Base-by-base conservation (phyloP, 2,113 vertebrate genomes). In the Cochlearius cochlearius region DNA sequence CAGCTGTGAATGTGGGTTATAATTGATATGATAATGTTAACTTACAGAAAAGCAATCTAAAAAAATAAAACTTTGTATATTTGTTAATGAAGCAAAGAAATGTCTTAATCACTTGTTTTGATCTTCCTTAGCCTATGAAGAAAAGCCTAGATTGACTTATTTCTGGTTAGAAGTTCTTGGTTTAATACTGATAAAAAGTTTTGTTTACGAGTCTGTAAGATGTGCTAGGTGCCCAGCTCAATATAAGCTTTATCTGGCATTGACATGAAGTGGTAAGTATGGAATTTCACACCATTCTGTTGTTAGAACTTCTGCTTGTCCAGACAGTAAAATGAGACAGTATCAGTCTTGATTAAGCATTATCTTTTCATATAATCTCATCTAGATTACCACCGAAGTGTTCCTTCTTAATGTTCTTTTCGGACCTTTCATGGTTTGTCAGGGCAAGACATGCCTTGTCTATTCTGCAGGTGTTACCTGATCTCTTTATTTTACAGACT, bases 11-110 rank as follows among this genome's bases (percentile, higher is more conserved):
- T 91, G 43, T 94, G 92, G 72, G 73, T 91, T 93, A 93, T 88
- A 81, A 93, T 13, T 84, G 79, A 52, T 88, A 67, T n/a, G 55
- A 79, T 84, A 55, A 91, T 93, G 94, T 96, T 84, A 94, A 92
- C 80, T 23, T 86, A 71, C 81, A 92, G 89, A 95, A 96, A 94
- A 94, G 20, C 56, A 39, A 91, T 91, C 91, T 94, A 96, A 94
- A 96, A 94, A 93, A 94, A 93, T 95, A 96, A 95, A 96, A 80
- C 71, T 92, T 96, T 96, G 71, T 96, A 80, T 96, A 92, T 96
- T 96, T 96, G 96, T 91, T 93, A 96, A 94, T 52, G 78, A 96
- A 94, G 95, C 67, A 77, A 92, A 93, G 78, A 74, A 94, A 94
- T 10, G 90, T 95, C 92, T 94, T 96, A 89, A 94, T 93, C 59